These are phyloP conservation scores for Plemyria rubiginata DNA, from an alignment of 2,888 invertebrate genomes.

Conservation along the genomic window DNA sequence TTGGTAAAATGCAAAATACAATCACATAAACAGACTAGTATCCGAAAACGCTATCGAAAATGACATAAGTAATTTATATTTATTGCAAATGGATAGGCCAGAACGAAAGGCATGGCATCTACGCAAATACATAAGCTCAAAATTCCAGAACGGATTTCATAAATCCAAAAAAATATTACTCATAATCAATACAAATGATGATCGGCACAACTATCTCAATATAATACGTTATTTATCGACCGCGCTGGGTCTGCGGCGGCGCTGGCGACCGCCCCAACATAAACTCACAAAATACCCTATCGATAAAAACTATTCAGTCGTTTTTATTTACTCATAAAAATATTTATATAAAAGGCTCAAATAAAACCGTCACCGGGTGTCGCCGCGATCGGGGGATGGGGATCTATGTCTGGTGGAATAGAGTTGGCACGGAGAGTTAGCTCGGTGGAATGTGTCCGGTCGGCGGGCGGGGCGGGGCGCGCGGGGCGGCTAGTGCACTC, in stretches of 20 bases:
- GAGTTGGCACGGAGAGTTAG: slow-evolving; percentile 56
- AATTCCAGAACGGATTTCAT: slow-evolving; percentile 76
- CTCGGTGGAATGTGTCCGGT: slow-evolving; percentile 44
- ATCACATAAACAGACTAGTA: slow-evolving; percentile 84
- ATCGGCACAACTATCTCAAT: slow-evolving; percentile 78
- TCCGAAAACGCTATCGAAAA: slow-evolving; percentile 76
- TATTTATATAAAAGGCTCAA: slow-evolving; percentile 84
- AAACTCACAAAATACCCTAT: slow-evolving; percentile 82
- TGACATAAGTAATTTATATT: slow-evolving; percentile 72
- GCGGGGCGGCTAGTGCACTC: slow-evolving; percentile 62
- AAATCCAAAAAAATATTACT: slow-evolving; percentile 69
- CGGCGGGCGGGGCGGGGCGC: neutral
- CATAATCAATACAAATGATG: slow-evolving; percentile 64
- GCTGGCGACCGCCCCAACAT: slow-evolving; percentile 65
- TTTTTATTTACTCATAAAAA: slow-evolving; percentile 84
- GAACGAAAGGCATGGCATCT: slow-evolving; percentile 73
- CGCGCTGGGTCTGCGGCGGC: slow-evolving; percentile 68
- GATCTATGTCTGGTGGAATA: slow-evolving; percentile 69
- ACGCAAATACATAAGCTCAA: slow-evolving; percentile 77
- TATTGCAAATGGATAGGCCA: slow-evolving; percentile 79
- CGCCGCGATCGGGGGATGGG: slow-evolving; percentile 33
- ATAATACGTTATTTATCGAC: slow-evolving; percentile 82
- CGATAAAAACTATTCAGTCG: slow-evolving; percentile 85
- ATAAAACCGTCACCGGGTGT: slow-evolving; percentile 71
- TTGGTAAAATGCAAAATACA: slow-evolving; percentile 81